Base-by-base conservation (phyloP, 30 jellyfish, hydroid and myxozoan genomes). In the Chrysaora quinquecirrha region DNA sequence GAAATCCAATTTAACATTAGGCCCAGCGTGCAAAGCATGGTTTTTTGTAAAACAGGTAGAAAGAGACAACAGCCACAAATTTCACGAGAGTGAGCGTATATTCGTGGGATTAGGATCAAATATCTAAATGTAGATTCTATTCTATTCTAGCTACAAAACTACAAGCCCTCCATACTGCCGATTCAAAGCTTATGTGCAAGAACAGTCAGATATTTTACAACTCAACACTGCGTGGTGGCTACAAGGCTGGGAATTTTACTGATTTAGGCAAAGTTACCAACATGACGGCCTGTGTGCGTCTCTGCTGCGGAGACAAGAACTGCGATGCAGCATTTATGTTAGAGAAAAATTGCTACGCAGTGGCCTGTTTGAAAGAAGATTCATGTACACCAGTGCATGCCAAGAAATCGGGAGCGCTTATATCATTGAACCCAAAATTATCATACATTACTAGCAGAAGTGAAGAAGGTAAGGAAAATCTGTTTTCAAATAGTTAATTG, bases 291-390 rank as follows among this genome's bases (percentile, higher is more conserved):
- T 93, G 98, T 62, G 94, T 87, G 32, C 92, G 98, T 24, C 89
- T 93, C 64, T 93, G 98, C 87, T 93, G 98, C 86, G 98, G 98
- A 21, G 95, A 93, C 65, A 93, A 85, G 52, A 83, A 87, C 63
- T 93, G 98, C 65, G 97, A 93, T 78, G 98, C 98, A 19, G 98
- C 98, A 24, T 87, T 93, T 27, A 93, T 93, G 98, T 94, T 93
- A 18, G 98, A 93, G 77, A 93, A 74, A 31, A 93, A 93, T 60
- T 93, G 98, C 80, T 93, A 87, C 74, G 96, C 97, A 34, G 96
- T 93, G 61, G 95, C 85, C 0, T 93, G 98, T 63, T 29, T 74
- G 71, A 64, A 82, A 29, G 93, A 95, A 24, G 98, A 93, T 49
- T 35, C 64, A 50, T 93, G 98, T 48, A 50, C 90, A 9, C 98